Conservation (phyloP, 2,888 invertebrate genomes). For the Cacoxenus indagator region DNA sequence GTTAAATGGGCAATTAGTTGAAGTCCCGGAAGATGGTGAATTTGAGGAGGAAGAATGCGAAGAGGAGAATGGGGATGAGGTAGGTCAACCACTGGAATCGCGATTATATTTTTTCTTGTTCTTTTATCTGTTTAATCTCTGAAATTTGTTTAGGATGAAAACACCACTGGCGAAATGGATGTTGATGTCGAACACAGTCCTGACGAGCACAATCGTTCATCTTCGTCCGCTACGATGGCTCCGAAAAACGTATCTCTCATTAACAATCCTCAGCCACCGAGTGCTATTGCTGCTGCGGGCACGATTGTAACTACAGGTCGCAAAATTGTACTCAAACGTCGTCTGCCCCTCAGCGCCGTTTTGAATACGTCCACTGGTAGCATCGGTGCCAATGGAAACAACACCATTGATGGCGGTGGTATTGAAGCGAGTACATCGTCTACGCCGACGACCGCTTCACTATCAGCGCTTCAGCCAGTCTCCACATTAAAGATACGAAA, state of each 20-base stretch:
- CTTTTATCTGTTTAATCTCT: neutral
- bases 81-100: constrained; percentile 33
- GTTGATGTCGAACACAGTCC: constrained; percentile 56
- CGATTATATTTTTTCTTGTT: neutral
- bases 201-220: constrained; percentile 43
- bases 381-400: constrained; percentile 26
- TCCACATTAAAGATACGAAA: constrained; percentile 56
- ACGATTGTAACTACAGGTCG: constrained; percentile 54
- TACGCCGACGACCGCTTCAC: constrained; percentile 1
- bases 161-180: constrained; percentile 50
- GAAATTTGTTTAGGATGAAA: constrained; percentile 52
- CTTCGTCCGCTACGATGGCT: constrained; percentile 24
- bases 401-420: constrained; percentile 22
- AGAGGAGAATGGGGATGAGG: constrained; percentile 69
- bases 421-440: constrained; percentile 19
- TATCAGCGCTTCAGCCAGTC: constrained; percentile 2
- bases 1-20: constrained; percentile 79
- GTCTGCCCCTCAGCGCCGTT: constrained; percentile 49
- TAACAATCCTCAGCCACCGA: constrained; percentile 32
- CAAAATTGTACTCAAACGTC: constrained; percentile 65
- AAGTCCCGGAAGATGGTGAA: constrained; percentile 74
- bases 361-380: constrained; percentile 28
- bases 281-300: constrained; percentile 33
- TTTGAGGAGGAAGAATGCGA: constrained; percentile 74
- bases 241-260: constrained; percentile 27